phyloP scores from a whole-genome alignment of 2,888 invertebrate genomes.

The Conomelus anceps region DNA sequence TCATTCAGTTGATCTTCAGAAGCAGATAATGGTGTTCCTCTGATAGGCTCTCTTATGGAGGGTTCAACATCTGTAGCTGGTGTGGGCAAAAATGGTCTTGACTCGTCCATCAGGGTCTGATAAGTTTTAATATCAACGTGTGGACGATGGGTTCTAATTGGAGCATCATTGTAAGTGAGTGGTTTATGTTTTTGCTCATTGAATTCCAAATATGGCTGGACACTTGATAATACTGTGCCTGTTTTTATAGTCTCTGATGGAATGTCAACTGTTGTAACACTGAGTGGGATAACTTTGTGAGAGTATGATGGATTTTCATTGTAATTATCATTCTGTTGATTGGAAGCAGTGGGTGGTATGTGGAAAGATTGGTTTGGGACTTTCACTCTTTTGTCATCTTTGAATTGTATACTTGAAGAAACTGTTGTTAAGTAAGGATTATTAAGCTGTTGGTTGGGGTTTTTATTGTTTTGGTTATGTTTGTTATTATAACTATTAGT shows the following conservation, averaged over 20 bases:
- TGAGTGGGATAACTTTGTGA: conserved; percentile 28
- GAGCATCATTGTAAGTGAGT: conserved; percentile 22
- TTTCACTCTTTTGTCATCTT: neutral
- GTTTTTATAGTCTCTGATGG: conserved; percentile 24
- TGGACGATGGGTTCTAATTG: conserved; percentile 16
- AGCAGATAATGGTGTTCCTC: conserved; percentile 16
- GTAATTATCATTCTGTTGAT: conserved; percentile 3
- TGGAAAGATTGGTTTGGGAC: conserved; percentile 22
- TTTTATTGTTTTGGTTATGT: neutral
- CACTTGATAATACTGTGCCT: neutral
- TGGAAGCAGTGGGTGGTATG: conserved; percentile 9
- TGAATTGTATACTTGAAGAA: conserved; percentile 2
- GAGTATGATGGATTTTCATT: conserved; percentile 26
- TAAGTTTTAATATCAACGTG: conserved; percentile 25
- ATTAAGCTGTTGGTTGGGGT: neutral
- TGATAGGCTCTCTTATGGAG: conserved; percentile 20
- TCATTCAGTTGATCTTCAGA: conserved; percentile 19
- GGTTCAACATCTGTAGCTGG: conserved; percentile 29
- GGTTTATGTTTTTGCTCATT: conserved; percentile 22
- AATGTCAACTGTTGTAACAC: conserved; percentile 31
- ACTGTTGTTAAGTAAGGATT: conserved; percentile 12
- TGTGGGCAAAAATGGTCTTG: conserved; percentile 30
- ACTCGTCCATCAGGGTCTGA: conserved; percentile 23
- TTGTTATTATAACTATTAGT: conserved; percentile 7
- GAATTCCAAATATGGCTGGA: conserved; percentile 8